Evolutionary conservation across 2,797 vertebrate species (phyloP), one percentile per base, ranked within the genome.

Genomic region (Serranus cabrilla): DNA sequence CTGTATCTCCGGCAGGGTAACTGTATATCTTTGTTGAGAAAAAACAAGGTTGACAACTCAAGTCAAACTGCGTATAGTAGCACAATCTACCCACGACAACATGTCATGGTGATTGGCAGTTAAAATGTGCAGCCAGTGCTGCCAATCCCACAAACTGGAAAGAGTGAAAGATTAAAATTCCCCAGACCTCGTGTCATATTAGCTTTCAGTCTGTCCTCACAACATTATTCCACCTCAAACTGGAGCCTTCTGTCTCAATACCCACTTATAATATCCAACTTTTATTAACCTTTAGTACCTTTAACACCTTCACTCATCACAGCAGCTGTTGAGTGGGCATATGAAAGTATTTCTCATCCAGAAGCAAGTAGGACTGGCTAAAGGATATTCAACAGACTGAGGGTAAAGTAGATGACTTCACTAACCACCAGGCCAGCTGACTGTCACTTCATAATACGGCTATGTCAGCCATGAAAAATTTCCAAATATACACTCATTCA

Each of bases 61-160:
- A 8, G 7, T 18, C 25, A n/a, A 51, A 43, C 18, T 20, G 11
- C 5, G 34, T 12, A 3, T 23, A 23, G 13, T 9, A 13, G 21
- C 23, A 14, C 50, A 27, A 20, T 62, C 50, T 45, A 5, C 37
- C 56, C 37, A 68, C 13, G 2, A 34, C 42, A n/a, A 18, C 14
- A 27, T 14, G 21, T 47, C 17, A 25, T 17, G 20, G 7, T 25
- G 56, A 56, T 0, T 66, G 43, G 40, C 72, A 65, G 49, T 16
- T 40, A 16, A 58, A 54, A 74, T 2, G 46, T 47, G 20, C 52
- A 47, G 31, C 40, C 21, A 43, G 56, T 12, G 1, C 40, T 31
- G 46, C 47, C 31, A 54, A 42, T 52, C 71, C 58, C 47, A 64
- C 59, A 54, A 17, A 50, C 11, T 56, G 70, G 63, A 73, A 67